These are phyloP conservation scores for Gastracanthus pulcherrimus DNA, from an alignment of 2,888 invertebrate genomes.

Conservation along the genomic window DNA sequence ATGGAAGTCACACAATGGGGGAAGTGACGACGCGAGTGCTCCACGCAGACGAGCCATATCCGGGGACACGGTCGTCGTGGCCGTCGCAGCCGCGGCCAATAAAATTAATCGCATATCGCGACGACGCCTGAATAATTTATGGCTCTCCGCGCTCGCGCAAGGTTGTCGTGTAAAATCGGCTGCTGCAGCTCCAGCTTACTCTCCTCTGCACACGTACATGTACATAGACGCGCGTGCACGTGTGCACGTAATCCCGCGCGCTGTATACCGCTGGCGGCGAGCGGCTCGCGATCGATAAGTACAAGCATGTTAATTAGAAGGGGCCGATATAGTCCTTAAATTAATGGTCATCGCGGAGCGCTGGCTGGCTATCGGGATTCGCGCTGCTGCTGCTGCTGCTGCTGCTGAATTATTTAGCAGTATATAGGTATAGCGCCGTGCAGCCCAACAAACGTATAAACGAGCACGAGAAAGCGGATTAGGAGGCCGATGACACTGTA, in stretches of 20 bases:
- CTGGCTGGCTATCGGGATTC: neutral
- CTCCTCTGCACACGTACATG: constrained; percentile 37
- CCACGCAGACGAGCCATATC: constrained; percentile 29
- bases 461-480: constrained; percentile 28
- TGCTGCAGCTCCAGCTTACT: too few species aligned
- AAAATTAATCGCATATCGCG: constrained; percentile 73
- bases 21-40: neutral
- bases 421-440: too few species aligned
- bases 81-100: constrained; percentile 67
- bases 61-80: neutral
- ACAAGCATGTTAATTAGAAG: constrained; percentile 51
- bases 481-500: constrained; percentile 33
- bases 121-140: constrained; percentile 73
- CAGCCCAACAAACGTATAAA: neutral
- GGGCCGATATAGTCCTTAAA: constrained; percentile 31
- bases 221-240: neutral
- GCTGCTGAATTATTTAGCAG: constrained; percentile 42
- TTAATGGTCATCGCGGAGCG: constrained; percentile 26
- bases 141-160: too few species aligned
- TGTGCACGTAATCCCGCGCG: neutral
- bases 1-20: neutral
- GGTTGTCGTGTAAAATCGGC: too few species aligned
- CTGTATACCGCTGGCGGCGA: too few species aligned
- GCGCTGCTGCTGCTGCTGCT: neutral
- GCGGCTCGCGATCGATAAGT: constrained; percentile 36